Conservation (phyloP, 1,140 invertebrate species). For the Hycleus cichorii region DNA sequence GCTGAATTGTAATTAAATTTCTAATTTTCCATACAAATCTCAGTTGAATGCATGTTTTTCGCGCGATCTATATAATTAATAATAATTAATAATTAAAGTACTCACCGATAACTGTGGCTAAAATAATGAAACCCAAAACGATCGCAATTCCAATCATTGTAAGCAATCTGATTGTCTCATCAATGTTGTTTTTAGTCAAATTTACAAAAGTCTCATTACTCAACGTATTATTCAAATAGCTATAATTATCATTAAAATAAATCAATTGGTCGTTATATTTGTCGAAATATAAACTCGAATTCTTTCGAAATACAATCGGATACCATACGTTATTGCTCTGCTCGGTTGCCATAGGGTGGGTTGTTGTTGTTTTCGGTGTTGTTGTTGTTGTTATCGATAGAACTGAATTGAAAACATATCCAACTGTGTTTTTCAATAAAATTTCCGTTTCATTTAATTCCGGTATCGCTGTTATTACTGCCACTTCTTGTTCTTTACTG, state of each 20-base stretch:
- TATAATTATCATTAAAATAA: slow-evolving; percentile 5
- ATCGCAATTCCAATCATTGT: slow-evolving; percentile 47
- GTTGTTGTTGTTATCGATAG: slow-evolving; percentile 4
- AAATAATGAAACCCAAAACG: slow-evolving; percentile 50
- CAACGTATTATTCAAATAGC: slow-evolving; percentile 1
- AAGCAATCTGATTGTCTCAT: slow-evolving; percentile 31
- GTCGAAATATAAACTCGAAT: slow-evolving; percentile 24
- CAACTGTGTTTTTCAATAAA: slow-evolving; percentile 2
- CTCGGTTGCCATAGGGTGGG: slow-evolving; percentile 1
- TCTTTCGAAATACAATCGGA: slow-evolving; percentile 21
- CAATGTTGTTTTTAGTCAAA: background rate
- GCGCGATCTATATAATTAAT: background rate
- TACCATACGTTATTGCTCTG: slow-evolving; percentile 28
- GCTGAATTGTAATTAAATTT: no score
- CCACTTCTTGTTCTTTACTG: slow-evolving; percentile 15
- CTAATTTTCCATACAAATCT: no score
- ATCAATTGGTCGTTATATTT: slow-evolving; percentile 15
- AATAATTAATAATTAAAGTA: slow-evolving; percentile 47
- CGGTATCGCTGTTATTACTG: slow-evolving; percentile 6
- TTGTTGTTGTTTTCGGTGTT: background rate
- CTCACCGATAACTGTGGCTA: slow-evolving; percentile 53
- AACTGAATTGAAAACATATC: background rate
- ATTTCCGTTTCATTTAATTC: slow-evolving; percentile 1
- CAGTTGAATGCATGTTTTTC: no score
- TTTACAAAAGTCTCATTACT: no score